These are phyloP conservation scores for Sebastes cheni DNA, from an alignment of 2,797 vertebrate species.

Conservation along the genomic window DNA sequence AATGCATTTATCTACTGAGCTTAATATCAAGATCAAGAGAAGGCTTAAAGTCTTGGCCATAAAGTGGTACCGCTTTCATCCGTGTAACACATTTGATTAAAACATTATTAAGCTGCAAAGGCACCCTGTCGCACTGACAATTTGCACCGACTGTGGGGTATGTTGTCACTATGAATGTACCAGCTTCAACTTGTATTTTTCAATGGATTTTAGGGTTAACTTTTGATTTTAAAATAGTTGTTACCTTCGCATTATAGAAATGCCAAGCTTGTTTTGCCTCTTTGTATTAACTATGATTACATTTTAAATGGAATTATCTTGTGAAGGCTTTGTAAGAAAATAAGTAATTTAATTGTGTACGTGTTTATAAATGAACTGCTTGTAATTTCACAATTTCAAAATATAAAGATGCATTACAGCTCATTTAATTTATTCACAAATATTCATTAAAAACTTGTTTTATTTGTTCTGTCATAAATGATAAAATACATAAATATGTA, in stretches of 20 bases:
- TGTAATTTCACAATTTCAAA: background rate
- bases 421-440: background rate
- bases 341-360: background rate
- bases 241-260: background rate
- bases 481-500: background rate
- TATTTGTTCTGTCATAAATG: background rate
- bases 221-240: background rate
- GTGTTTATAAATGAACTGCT: background rate
- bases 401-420: background rate
- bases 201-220: background rate
- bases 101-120: constrained; percentile 19
- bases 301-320: background rate
- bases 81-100: constrained; percentile 31
- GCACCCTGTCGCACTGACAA: background rate
- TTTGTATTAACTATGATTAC: background rate
- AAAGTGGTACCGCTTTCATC: constrained; percentile 18
- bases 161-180: background rate
- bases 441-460: background rate
- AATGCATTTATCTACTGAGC: constrained; percentile 24
- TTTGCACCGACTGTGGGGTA: background rate
- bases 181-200: background rate
- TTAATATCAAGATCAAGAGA: constrained; percentile 35
- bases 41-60: background rate
- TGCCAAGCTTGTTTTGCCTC: fast-evolving
- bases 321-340: background rate